A percentile compares a stretch with the other conserved stretches of the same genome.
phyloP scores from a whole-genome alignment of 2,113 vertebrate genomes.

The Tonatia bakeri region DNA sequence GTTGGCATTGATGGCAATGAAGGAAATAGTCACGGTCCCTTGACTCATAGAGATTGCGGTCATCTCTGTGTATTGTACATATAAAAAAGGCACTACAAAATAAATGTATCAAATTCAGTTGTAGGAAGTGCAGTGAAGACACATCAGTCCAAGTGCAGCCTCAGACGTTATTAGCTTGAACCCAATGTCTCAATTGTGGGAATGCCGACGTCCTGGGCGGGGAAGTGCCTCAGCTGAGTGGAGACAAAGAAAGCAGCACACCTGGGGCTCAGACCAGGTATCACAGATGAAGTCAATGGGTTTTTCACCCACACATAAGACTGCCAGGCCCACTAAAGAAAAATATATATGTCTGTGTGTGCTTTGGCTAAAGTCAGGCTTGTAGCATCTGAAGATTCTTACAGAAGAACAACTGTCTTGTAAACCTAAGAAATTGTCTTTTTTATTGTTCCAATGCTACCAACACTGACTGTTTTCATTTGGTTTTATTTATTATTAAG shows the following conservation, averaged over 20 bases:
- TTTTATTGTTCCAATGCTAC: not conserved
- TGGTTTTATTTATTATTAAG: not conserved
- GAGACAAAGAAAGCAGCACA: not conserved
- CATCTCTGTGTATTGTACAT: not conserved
- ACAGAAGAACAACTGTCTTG: not conserved
- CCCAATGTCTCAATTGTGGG: not conserved
- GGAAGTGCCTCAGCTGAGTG: not conserved
- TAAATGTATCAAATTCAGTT: not conserved
- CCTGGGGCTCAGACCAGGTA: not conserved
- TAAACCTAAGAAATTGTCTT: not conserved
- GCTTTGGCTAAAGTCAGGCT: not conserved
- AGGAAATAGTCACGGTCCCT: not conserved
- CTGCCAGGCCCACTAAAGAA: not conserved
- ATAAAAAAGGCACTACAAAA: not conserved
- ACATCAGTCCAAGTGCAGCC: not conserved
- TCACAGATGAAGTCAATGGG: not conserved
- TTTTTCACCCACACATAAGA: not conserved
- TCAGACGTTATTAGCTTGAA: not conserved
- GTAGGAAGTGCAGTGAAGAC: not conserved
- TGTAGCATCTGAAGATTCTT: not conserved
- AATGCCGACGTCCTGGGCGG: not conserved
- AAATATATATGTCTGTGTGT: not conserved
- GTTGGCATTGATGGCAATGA: not conserved
- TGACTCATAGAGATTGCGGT: not conserved
- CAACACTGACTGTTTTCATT: not conserved